Conservation (phyloP, 1,140 invertebrate species). For the Contarinia nasturtii region DNA sequence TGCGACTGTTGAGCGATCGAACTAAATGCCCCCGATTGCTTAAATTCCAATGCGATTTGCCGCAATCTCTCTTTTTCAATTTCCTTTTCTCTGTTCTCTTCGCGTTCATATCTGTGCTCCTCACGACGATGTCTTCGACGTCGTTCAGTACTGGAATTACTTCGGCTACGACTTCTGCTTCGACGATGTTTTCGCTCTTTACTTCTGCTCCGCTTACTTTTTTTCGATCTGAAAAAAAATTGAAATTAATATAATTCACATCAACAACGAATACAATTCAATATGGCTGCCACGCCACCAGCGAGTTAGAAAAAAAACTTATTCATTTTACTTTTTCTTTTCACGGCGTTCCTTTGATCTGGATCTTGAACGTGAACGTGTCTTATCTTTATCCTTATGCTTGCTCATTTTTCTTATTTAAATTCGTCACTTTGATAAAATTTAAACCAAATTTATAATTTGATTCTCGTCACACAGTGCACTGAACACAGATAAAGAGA, state of each 20-base stretch:
- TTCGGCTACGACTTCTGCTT: conserved; percentile 20
- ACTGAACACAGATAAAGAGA: too few relatives aligned
- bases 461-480: too few relatives aligned
- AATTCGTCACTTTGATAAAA: too few relatives aligned
- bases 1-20: neutral
- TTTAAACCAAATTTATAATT: too few relatives aligned
- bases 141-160: conserved; percentile 20
- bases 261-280: neutral
- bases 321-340: neutral
- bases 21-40: neutral
- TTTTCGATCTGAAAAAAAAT: neutral
- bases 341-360: conserved; percentile 1
- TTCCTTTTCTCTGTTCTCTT: conserved; percentile 4
- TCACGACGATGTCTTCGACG: conserved; percentile 23
- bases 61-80: neutral
- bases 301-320: neutral
- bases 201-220: conserved; percentile 1
- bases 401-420: conserved; percentile 10
- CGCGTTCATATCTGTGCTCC: conserved; percentile 6
- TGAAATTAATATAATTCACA: neutral
- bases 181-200: conserved; percentile 12
- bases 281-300: neutral
- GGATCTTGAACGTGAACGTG: conserved; percentile 1
- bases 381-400: conserved; percentile 6
- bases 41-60: neutral